Evolutionary conservation across 2,797 vertebrate genomes (phyloP), one percentile per base, ranked within the genome.

Genomic region (Helicolenus hilgendorfi): DNA sequence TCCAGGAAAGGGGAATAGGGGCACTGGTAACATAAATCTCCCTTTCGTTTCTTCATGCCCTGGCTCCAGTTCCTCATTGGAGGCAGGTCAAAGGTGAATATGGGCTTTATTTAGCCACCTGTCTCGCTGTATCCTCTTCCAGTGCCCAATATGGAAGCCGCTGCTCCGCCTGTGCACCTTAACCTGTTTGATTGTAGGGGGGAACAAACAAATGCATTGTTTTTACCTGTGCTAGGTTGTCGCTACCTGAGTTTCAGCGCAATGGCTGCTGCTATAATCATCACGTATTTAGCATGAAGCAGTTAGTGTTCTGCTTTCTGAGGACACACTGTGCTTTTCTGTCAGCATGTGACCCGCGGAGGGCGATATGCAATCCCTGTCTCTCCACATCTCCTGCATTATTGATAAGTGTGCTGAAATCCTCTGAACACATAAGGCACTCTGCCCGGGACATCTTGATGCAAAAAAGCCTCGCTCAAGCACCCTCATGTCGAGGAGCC

Each of bases 41-140:
- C 45, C 67, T 79, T 79, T 91, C 80, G 41, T 93, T 95, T 95
- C 87, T 83, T 60, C 73, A 55, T 85, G 68, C 83, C 79, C 76
- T 81, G 79, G 94, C 94, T 97, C 94, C 88, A 87, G 33, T 96
- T 97, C 96, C 96, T 64, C 90, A 86, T 91, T 92, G 76, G 93
- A 92, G 89, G 89, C 87, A 89, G 96, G 95, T 96, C 95, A 97
- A 81, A 97, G 93, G 93, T 96, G 90, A 93, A 89, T 93, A 89
- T 62, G 35, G 85, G 93, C 91, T 96, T 96, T 95, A 97, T 97
- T 96, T 97, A 97, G 96, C 94, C 84, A 92, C 82, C 77, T 91
- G 84, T 85, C 41, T 59, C 26, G 60, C 89, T 90, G 87, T 94
- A 94, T 95, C 94, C 76, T 81, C 74, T 96, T 95, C 85, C 89